A percentile compares a stretch with the other conserved stretches of the same genome.
phyloP scores from a whole-genome alignment of 2,797 vertebrate genomes.

The Meriones psammophilus region DNA sequence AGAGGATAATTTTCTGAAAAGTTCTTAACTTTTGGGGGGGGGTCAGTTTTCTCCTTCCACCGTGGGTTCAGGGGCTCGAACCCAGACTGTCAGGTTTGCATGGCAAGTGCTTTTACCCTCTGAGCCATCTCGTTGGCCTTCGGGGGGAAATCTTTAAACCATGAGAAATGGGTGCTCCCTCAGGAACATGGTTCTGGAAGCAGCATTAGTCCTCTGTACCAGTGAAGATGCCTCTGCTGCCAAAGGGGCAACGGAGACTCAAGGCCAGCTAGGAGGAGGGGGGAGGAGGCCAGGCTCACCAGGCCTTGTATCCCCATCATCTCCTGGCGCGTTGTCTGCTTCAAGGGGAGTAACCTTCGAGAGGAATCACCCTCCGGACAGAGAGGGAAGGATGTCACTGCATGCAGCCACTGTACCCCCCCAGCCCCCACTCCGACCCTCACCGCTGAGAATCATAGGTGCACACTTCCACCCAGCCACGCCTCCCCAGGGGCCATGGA shows the following conservation, averaged over 20 bases:
- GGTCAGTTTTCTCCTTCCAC: too few species aligned
- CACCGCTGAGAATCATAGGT: rapidly evolving
- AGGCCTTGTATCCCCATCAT: background rate
- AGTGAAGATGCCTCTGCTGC: rapidly evolving
- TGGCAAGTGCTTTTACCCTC: background rate
- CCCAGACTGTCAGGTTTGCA: background rate
- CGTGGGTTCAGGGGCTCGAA: background rate
- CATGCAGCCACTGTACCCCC: background rate
- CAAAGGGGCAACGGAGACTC: background rate
- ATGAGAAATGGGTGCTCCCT: background rate
- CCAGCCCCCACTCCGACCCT: rapidly evolving
- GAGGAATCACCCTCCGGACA: background rate
- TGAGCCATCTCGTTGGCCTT: background rate
- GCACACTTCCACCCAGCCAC: background rate
- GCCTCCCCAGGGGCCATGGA: too few species aligned
- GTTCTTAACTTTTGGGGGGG: background rate
- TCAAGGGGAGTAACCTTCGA: background rate
- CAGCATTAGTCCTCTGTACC: too few species aligned
- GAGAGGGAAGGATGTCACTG: background rate
- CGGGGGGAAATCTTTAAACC: background rate
- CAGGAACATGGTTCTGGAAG: background rate
- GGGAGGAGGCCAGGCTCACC: background rate
- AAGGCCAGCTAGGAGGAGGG: background rate
- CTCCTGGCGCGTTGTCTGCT: too few species aligned
- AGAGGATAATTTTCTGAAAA: background rate